Evolutionary conservation across 2,888 invertebrate species (phyloP), one percentile per base, ranked within the genome.

Genomic region (Chloroclystis v-ata): DNA sequence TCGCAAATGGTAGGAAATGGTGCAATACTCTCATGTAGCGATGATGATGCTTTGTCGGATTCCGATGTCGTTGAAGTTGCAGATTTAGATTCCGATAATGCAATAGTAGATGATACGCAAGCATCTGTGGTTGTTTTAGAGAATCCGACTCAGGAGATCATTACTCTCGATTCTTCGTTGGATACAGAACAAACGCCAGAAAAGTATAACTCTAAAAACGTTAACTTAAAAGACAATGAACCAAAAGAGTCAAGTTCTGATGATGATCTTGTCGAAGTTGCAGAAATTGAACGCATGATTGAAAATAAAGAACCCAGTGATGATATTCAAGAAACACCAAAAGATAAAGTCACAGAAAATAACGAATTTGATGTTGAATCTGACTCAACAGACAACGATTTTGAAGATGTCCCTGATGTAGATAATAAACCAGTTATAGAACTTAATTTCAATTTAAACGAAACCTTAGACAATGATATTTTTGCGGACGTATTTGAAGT

Each of bases 401-500:
- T 88, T 69, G 88, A 86, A 71, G 88, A 89, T 62, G 88, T 88
- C 30, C 69, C 77, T 40, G 43, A 49, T 24, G 28, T 29, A 14
- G 45, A 48, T 28, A 44, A 14, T 10, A 80, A 89, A 64, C 76
- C 89, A 47, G 61, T 78, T 49, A 75, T 91, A 16, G 77, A 91
- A 67, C 65, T 89, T 29, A 77, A 80, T 32, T 70, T 89, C 46
- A 68, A 78, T 50, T 59, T 87, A 43, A 73, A 75, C 11, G 67
- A 75, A 56, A 60, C 65, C 12, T 63, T 65, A 39, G 68, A 75
- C 6, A 74, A 93, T 63, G 93, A 93, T 75, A 85, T 94, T 47
- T 94, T 94, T 81, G 91, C 91, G n/a, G 94, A 94, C 78, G 74
- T 94, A 48, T 94, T 94, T 72, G n/a, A n/a, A n/a, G n/a, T n/a